These are phyloP conservation scores for Hippopotamyrus pictus DNA, from an alignment of 2,797 vertebrate species.

Conservation along the genomic window DNA sequence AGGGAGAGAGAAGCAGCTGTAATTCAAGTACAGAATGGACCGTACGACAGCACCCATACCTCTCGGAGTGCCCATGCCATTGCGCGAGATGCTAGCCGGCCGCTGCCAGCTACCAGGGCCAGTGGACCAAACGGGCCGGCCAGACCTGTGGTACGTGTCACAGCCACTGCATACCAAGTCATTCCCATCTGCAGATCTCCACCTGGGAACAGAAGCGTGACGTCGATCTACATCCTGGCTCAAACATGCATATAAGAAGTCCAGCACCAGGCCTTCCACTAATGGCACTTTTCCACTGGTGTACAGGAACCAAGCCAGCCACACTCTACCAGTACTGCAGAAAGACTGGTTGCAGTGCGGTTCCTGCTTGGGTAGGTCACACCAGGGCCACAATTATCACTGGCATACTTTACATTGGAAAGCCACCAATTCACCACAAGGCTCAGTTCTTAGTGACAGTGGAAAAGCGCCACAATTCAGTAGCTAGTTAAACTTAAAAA, in stretches of 20 bases:
- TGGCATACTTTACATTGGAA: not conserved
- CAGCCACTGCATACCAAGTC: slow-evolving; percentile 1
- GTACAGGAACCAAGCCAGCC: not conserved
- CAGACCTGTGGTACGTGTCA: not conserved
- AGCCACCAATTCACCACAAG: not conserved
- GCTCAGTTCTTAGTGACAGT: not conserved
- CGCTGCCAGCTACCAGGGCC: not conserved
- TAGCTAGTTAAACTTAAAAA: not conserved
- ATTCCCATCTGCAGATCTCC: slow-evolving; percentile 6
- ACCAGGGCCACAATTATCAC: not conserved
- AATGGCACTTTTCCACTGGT: not conserved
- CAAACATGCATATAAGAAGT: not conserved
- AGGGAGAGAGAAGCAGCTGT: not conserved
- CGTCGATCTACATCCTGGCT: not conserved
- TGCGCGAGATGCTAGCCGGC: not conserved
- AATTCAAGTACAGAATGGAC: not conserved
- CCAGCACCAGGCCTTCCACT: not conserved
- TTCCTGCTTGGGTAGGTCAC: not conserved
- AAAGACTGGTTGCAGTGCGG: not conserved
- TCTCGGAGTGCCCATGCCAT: no score
- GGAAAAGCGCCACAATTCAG: not conserved
- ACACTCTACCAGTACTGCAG: not conserved
- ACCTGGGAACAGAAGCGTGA: not conserved
- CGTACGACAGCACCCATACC: not conserved
- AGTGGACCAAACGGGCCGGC: not conserved